phyloP scores from a whole-genome alignment of 2,888 invertebrate genomes.

The Stenchaetothrips biformis region DNA sequence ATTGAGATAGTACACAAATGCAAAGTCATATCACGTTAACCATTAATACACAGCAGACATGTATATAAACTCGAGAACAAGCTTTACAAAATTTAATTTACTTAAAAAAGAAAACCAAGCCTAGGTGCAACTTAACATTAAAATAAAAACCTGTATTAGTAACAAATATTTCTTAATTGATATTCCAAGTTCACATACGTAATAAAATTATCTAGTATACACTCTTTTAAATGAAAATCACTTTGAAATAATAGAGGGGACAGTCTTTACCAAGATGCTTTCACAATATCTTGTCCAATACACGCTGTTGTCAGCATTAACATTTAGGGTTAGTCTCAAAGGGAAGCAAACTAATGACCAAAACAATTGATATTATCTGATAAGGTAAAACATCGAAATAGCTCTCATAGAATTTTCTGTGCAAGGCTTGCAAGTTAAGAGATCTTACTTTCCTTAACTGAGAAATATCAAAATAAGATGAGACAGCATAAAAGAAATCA shows the following conservation, averaged over 20 bases:
- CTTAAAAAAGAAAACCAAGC: slow-evolving; percentile 18
- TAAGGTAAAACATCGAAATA: too few relatives aligned
- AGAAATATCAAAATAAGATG: too few relatives aligned
- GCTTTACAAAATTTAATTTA: slow-evolving; percentile 9
- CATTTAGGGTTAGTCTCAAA: too few relatives aligned
- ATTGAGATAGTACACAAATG: neutral
- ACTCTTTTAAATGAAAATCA: neutral
- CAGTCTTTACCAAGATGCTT: slow-evolving; percentile 14
- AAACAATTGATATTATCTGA: too few relatives aligned
- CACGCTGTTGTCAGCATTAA: too few relatives aligned
- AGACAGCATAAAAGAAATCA: too few relatives aligned
- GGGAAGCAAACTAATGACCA: too few relatives aligned
- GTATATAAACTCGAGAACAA: neutral
- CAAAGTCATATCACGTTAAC: slow-evolving; percentile 11
- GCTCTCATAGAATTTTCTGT: too few relatives aligned
- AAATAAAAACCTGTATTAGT: slow-evolving; percentile 16
- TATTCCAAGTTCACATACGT: neutral
- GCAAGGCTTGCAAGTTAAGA: too few relatives aligned
- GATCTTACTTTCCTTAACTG: too few relatives aligned
- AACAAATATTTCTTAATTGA: neutral
- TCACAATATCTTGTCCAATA: neutral
- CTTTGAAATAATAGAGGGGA: neutral
- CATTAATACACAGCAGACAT: neutral
- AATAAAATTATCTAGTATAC: slow-evolving; percentile 25
- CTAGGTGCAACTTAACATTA: slow-evolving; percentile 21